A percentile compares a stretch with the other conserved stretches of the same genome.
These are phyloP conservation scores for Equus przewalskii DNA, from an alignment of 2,113 vertebrate genomes.

Conservation along the genomic window DNA sequence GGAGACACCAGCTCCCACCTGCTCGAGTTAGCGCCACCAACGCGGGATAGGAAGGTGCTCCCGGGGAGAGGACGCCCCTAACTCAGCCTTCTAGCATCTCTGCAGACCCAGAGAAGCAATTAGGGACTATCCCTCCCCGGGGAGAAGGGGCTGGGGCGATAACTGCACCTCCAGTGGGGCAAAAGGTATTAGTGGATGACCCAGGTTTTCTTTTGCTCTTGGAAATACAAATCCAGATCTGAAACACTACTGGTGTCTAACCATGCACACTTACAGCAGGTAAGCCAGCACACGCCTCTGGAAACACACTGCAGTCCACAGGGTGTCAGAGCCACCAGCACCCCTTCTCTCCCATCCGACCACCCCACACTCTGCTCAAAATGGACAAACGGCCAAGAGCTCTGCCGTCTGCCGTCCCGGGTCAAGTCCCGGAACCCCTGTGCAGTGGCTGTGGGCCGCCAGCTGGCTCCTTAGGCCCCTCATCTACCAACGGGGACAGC, in stretches of 20 bases:
- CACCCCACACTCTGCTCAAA: no score
- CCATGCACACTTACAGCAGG: neutral
- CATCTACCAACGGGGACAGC: neutral
- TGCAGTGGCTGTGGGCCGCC: accelerated
- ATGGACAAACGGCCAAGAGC: neutral
- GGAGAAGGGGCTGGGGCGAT: neutral
- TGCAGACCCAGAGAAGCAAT: neutral
- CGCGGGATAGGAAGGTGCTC: accelerated
- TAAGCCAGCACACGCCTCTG: neutral
- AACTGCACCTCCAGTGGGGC: neutral
- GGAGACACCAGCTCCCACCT: neutral
- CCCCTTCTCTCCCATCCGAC: neutral
- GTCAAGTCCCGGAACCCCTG: neutral
- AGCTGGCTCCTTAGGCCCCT: neutral
- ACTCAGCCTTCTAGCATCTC: neutral
- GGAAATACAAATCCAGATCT: neutral
- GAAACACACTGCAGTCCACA: neutral
- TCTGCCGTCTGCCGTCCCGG: neutral
- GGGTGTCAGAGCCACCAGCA: no score
- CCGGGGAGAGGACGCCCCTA: neutral
- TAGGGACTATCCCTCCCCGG: neutral
- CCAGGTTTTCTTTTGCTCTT: neutral
- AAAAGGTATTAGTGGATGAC: neutral
- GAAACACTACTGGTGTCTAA: neutral
- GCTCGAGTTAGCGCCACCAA: neutral